Conservation (phyloP, 2,888 invertebrate genomes). For the Aspidiotus destructor region DNA sequence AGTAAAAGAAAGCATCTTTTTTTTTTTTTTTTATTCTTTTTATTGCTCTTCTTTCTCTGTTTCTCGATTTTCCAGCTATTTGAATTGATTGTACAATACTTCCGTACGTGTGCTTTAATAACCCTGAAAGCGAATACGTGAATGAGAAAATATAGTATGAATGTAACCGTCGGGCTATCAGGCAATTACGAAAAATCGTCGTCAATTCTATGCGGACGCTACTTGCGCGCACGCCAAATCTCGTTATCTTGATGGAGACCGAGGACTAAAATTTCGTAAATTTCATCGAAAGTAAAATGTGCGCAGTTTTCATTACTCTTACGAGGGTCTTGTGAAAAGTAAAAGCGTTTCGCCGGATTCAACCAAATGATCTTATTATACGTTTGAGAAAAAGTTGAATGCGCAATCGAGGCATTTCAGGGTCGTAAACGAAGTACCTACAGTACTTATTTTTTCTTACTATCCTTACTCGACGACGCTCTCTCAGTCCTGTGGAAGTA, state of each 20-base stretch:
- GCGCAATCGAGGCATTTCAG: not conserved
- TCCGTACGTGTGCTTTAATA: too few species aligned
- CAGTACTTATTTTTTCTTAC: not conserved
- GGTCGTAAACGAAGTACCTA: not conserved
- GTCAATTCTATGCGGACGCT: not conserved
- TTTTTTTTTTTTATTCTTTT: too few species aligned
- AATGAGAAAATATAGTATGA: too few species aligned
- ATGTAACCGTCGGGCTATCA: not conserved
- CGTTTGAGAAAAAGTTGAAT: not conserved
- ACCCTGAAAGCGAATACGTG: too few species aligned
- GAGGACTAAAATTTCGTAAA: not conserved
- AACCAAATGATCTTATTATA: slow-evolving; percentile 4
- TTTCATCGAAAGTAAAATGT: not conserved
- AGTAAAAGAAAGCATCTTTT: too few species aligned
- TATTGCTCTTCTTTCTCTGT: too few species aligned
- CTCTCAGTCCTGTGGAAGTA: too few species aligned
- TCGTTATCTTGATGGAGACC: slow-evolving; percentile 1
- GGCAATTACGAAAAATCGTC: not conserved
- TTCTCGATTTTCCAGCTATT: too few species aligned
- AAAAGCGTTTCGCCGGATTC: not conserved
- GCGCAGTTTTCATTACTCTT: slow-evolving; percentile 1
- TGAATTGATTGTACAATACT: too few species aligned
- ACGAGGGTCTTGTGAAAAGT: not conserved
- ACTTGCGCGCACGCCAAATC: not conserved
- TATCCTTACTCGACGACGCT: not conserved